These are phyloP conservation scores for Dolichallabes microphthalmus DNA, from an alignment of 2,113 vertebrate genomes.

Conservation along the genomic window DNA sequence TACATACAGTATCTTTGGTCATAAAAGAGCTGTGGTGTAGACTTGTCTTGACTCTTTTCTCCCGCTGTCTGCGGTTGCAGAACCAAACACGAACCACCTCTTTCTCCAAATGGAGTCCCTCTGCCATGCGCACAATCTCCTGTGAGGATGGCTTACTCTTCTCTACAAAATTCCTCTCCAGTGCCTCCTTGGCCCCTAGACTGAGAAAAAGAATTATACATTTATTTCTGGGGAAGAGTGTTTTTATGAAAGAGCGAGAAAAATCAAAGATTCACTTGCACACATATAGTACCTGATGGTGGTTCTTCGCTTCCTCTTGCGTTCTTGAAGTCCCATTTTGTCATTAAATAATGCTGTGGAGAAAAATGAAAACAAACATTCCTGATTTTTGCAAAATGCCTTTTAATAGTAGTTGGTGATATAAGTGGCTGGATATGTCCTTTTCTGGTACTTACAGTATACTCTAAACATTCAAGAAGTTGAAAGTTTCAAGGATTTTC, in stretches of 20 bases:
- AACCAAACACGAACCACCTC: slow-evolving; percentile 99
- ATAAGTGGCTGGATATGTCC: not conserved
- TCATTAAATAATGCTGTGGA: slow-evolving; percentile 89
- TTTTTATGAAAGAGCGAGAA: not conserved
- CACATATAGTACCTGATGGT: slow-evolving; percentile 85
- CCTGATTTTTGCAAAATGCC: not conserved
- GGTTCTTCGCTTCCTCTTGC: slow-evolving; percentile 93
- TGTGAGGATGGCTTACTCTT: slow-evolving; percentile 97
- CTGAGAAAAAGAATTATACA: slow-evolving; percentile 63
- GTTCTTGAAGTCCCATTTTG: slow-evolving; percentile 90
- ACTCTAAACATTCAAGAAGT: not conserved
- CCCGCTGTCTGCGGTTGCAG: slow-evolving; percentile 94
- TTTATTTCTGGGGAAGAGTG: not conserved
- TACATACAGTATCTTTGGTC: slow-evolving; percentile 85
- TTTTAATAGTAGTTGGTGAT: not conserved
- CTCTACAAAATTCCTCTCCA: slow-evolving; percentile 91
- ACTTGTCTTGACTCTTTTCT: slow-evolving; percentile 97
- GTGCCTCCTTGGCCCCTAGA: slow-evolving; percentile 91
- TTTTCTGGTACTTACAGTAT: not conserved
- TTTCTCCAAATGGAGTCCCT: slow-evolving; percentile 93
- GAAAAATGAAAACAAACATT: slow-evolving; percentile 20
- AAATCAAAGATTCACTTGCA: not conserved
- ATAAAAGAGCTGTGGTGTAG: slow-evolving; percentile 88
- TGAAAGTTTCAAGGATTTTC: no score
- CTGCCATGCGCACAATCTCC: slow-evolving; percentile 93